Base-by-base conservation (phyloP, 1,140 invertebrate species). In the Aphaenogaster floridana region DNA sequence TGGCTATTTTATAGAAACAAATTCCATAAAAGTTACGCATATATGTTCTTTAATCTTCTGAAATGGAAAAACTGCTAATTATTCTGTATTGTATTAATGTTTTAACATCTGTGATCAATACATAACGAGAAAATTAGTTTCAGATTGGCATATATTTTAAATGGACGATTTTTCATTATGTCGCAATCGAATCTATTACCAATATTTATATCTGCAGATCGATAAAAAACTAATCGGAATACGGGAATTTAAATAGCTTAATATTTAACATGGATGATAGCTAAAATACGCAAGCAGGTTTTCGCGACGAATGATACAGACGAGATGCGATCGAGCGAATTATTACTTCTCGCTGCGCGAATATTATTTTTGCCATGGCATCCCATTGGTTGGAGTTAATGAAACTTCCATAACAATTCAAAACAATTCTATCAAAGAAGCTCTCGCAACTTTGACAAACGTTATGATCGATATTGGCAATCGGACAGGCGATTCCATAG, bases 301-400 rank as follows among this genome's bases (percentile, higher is more conserved):
- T 84, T 36, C 39, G n/a, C 39, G 28, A 61, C 11, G 7, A 61
- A 52, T 13, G 28, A 76, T 76, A 61, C 74, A 61, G 13, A 72
- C 13, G 28, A 84, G 9, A 63, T 3, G 54, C 42, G 42, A 83
- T 17, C 42, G 42, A 83, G 42, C 52, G 54, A 83, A 11, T 83
- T 83, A 74, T 61, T 83, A 57, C 42, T 84, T 63, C 42, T 61
- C 68, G 15, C 28, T 61, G 54, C 28, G 34, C 28, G 54, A 76
- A 63, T 76, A 84, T 84, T 84, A 84, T 84, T 84, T 84, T 84
- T 84, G 63, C 61, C 21, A 15, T 21, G 15, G 21, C 7, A 28
- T 50, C 15, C 13, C n/a, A 76, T 76, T 48, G 54, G 57, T 61
- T n/a, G 54, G 8, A 76, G 28, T 61, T 84, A 84, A 84, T 84